Evolutionary conservation across 2,113 vertebrate genomes (phyloP), one percentile per base, ranked within the genome.

Genomic region (Salvelinus namaycush): DNA sequence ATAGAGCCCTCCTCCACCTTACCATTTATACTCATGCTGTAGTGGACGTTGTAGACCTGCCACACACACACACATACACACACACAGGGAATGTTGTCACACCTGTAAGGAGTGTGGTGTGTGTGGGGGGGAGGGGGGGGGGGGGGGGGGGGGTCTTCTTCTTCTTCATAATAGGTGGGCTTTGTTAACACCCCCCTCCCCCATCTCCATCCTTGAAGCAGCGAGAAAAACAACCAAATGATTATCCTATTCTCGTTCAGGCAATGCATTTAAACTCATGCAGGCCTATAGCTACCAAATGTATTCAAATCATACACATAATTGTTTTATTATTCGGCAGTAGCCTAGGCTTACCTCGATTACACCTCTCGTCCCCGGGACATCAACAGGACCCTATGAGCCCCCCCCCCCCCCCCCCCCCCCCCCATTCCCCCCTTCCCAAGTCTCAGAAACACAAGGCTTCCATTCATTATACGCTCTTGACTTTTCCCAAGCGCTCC

Each of bases 11-110:
- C 96, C 90, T 97, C 96, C 78, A 97, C 92, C 88, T 97, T 97
- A 64, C 97, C 97, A 73, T 97, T 97, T 93, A 98, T 96, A 88
- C 95, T 98, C 97, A 98, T 97, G 77, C 94, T 98, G 69, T 99
- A 98, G 92, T 97, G 97, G 79, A 99, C 94, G 4, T 97, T 98
- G 89, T 98, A 97, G 86, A 98, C 94, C 97, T 98, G 89, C 54
- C 39, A 66, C 49, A 80, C 73, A 82, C 69, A 76, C 72, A 80
- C 77, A 73, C 73, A 79, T 68, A 82, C 77, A 79, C 66, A 81
- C 73, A 76, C 59, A 34, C 70, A 72, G 20, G 18, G 6, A 11
- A 60, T 8, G n/a, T 26, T 51, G 8, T 51, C 3, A 51, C 12
- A 54, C 14, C 51, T 18, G 4, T 18, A 16, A 54, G 51, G 51